These are phyloP conservation scores for Eristalis pertinax DNA, from an alignment of 2,888 invertebrate species.

Conservation along the genomic window DNA sequence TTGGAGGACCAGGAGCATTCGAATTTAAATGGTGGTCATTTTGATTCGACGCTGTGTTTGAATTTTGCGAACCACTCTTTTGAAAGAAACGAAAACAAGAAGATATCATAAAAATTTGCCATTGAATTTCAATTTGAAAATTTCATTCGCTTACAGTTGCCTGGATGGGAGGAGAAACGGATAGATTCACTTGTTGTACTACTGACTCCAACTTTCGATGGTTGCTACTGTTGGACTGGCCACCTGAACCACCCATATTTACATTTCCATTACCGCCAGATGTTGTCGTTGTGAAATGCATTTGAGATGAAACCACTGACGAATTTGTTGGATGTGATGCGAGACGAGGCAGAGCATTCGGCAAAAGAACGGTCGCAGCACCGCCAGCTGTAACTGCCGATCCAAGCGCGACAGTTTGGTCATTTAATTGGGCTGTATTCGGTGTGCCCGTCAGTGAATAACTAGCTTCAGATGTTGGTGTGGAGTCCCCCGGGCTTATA, in stretches of 20 bases:
- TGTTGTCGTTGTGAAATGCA: conserved; percentile 76
- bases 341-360: conserved; percentile 83
- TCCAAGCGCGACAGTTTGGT: conserved; percentile 72
- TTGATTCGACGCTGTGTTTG: conserved; percentile 76
- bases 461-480: conserved; percentile 91
- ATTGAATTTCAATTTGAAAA: background rate
- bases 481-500: conserved; percentile 94
- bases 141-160: conserved; percentile 69
- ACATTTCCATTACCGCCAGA: conserved; percentile 76
- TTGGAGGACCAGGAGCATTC: conserved; percentile 81
- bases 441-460: conserved; percentile 83
- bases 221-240: conserved; percentile 71
- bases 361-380: conserved; percentile 80
- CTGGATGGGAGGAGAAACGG: conserved; percentile 65
- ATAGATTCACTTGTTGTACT: conserved; percentile 74
- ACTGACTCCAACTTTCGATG: conserved; percentile 60
- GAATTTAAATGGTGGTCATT: conserved; percentile 80
- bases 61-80: conserved; percentile 75
- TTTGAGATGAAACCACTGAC: conserved; percentile 74
- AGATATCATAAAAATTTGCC: background rate
- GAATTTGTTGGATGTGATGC: conserved; percentile 79
- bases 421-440: conserved; percentile 76
- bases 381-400: conserved; percentile 73
- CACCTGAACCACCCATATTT: conserved; percentile 77
- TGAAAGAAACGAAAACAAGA: conserved; percentile 1